These are phyloP conservation scores for Thera britannica DNA, from an alignment of 2,888 invertebrate species.

Conservation along the genomic window DNA sequence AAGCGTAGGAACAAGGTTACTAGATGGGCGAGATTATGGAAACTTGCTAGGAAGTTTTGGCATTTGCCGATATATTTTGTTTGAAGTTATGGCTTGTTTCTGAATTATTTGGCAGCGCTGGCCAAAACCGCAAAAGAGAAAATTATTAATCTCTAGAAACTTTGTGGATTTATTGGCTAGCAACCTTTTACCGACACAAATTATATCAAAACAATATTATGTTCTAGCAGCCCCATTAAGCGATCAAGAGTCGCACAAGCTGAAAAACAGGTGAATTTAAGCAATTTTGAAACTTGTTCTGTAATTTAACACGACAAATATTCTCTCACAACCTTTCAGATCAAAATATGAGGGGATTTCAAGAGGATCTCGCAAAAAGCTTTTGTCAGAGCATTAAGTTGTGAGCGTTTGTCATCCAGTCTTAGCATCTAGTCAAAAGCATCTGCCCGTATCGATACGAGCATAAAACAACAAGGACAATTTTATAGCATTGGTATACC, in stretches of 20 bases:
- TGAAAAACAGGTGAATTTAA: background rate
- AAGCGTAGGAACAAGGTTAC: conserved; percentile 40
- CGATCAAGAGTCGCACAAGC: background rate
- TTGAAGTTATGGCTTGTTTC: background rate
- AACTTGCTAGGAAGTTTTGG: conserved; percentile 23
- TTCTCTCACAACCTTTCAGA: background rate
- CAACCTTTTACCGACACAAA: no score
- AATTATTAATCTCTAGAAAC: background rate
- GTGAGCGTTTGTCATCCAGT: conserved; percentile 1
- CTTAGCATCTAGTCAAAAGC: background rate
- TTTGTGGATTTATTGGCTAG: no score
- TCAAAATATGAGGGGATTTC: background rate
- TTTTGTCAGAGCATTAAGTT: conserved; percentile 3
- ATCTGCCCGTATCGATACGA: background rate
- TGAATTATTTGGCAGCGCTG: background rate
- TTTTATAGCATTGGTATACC: conserved; percentile 1
- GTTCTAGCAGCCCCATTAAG: background rate
- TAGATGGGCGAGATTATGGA: conserved; percentile 34
- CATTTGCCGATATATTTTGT: conserved; percentile 5
- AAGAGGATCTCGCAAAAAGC: conserved; percentile 5
- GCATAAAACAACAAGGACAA: background rate
- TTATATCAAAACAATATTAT: no score
- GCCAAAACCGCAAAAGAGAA: background rate
- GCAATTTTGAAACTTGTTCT: background rate
- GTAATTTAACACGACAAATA: background rate